These are phyloP conservation scores for Chamaetylas fuelleborni DNA, from an alignment of 2,113 vertebrate species.

Conservation along the genomic window DNA sequence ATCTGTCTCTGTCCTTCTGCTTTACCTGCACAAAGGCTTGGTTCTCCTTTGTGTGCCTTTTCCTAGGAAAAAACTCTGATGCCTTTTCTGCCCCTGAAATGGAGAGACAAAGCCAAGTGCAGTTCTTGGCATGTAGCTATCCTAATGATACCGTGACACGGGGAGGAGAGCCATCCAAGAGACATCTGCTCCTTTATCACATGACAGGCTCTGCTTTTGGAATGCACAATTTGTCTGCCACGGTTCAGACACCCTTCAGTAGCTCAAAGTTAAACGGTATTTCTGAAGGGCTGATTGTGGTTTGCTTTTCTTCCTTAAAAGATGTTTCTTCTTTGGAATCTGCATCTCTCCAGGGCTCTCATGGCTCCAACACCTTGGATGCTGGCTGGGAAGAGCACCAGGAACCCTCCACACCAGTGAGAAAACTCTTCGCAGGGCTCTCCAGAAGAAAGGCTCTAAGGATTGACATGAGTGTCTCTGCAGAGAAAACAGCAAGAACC, in stretches of 20 bases:
- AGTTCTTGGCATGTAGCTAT: not conserved
- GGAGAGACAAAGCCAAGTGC: not conserved
- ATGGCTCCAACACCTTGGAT: not conserved
- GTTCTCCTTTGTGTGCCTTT: not conserved
- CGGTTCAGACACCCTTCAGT: not conserved
- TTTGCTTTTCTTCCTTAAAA: not conserved
- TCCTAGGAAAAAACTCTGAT: not conserved
- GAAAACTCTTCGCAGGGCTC: not conserved
- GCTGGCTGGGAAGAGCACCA: not conserved
- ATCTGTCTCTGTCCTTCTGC: not conserved
- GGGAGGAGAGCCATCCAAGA: slow-evolving; percentile 7
- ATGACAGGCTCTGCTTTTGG: not conserved
- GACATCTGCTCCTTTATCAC: not conserved
- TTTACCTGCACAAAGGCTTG: not conserved
- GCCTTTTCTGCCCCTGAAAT: not conserved
- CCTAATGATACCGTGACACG: not conserved
- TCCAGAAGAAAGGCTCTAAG: not conserved
- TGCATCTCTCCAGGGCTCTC: not conserved
- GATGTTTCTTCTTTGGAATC: not conserved
- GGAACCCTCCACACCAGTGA: rapidly evolving
- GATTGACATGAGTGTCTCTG: not conserved
- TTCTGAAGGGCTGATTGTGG: not conserved
- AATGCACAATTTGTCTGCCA: not conserved
- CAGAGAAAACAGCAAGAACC: not conserved
- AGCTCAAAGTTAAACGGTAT: not conserved